These are phyloP conservation scores for Tachystola acroxantha DNA, from an alignment of 2,888 invertebrate genomes.

Conservation along the genomic window DNA sequence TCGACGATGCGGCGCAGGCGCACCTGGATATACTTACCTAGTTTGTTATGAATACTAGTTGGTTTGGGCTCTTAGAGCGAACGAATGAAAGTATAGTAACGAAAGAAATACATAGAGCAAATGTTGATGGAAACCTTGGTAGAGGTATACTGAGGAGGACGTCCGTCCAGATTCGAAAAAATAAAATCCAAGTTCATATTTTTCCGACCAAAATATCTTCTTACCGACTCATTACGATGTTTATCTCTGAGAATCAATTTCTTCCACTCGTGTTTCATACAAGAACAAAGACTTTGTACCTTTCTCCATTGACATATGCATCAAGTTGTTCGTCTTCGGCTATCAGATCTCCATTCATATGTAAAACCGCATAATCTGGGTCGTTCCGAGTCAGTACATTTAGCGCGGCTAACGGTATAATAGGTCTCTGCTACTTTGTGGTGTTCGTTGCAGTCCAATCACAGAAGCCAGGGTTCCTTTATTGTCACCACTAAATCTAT, in stretches of 20 bases:
- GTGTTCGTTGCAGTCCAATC: no score
- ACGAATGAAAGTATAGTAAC: no score
- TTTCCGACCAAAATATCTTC: no score
- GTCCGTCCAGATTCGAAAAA: no score
- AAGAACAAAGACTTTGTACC: slow-evolving; percentile 1
- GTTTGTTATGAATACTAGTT: no score
- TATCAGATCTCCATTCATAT: slow-evolving; percentile 46
- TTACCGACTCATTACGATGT: no score
- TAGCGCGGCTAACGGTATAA: slow-evolving; percentile 52
- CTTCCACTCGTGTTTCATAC: neutral
- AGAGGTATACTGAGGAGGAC: no score
- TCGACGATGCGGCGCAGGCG: slow-evolving; percentile 26
- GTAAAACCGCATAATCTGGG: slow-evolving; percentile 49
- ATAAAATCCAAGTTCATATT: no score
- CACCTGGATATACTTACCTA: slow-evolving; percentile 21
- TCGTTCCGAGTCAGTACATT: slow-evolving; percentile 48
- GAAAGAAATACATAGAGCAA: no score
- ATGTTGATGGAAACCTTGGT: neutral
- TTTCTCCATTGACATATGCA: slow-evolving; percentile 12
- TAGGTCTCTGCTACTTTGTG: slow-evolving; percentile 23
- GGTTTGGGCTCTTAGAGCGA: no score
- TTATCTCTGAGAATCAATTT: neutral
- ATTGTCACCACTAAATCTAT: no score
- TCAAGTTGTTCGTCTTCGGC: slow-evolving; percentile 20
- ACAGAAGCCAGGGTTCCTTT: no score